Evolutionary conservation across 2,797 vertebrate genomes (phyloP).

Genomic region (Amazonetta brasiliensis): DNA sequence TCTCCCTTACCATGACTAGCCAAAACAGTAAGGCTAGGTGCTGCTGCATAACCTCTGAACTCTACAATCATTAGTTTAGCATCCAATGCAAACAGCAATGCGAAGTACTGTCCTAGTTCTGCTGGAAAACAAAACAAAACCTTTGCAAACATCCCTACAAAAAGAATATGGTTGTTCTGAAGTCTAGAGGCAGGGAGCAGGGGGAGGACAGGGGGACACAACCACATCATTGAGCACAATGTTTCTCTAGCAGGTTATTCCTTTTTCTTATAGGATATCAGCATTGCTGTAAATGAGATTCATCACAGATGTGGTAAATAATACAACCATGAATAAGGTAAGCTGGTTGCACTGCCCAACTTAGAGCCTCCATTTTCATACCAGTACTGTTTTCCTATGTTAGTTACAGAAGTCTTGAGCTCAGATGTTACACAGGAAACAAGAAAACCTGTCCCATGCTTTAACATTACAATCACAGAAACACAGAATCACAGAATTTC

Average conservation of each 20-base stretch:
- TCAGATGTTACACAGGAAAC: background rate
- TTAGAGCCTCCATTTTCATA: fast-evolving
- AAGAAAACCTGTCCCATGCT: background rate
- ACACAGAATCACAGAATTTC: too few relatives aligned
- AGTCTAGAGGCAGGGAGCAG: background rate
- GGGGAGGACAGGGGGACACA: background rate
- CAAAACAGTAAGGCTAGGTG: background rate
- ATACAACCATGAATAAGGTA: fast-evolving
- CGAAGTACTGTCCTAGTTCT: background rate
- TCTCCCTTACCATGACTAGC: background rate
- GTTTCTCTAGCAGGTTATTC: background rate
- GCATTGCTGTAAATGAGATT: background rate
- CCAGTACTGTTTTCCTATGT: background rate
- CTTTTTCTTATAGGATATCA: background rate
- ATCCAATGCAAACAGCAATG: background rate
- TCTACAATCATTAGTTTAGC: background rate
- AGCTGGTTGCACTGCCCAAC: background rate
- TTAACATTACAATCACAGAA: too few relatives aligned
- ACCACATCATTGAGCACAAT: fast-evolving
- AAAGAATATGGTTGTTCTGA: fast-evolving
- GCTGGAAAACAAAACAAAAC: background rate
- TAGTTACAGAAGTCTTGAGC: background rate
- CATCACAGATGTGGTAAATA: background rate
- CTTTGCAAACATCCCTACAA: background rate
- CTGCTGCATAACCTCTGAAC: background rate